phyloP scores from a whole-genome alignment of 2,797 vertebrate genomes.

The Rhinatrema bivittatum region DNA sequence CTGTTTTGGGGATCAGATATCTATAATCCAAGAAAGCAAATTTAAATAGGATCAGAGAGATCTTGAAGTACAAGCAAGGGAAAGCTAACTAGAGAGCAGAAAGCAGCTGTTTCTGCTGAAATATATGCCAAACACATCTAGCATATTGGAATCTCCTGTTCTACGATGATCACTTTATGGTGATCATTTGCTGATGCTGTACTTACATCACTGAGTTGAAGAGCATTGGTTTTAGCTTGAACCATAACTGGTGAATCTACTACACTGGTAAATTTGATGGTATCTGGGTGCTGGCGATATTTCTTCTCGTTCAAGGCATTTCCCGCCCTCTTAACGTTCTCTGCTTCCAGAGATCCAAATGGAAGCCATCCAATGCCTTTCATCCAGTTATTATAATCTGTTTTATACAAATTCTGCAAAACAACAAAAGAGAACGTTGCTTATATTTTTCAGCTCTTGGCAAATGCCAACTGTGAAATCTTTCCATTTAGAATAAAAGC shows the following conservation, averaged over 20 bases:
- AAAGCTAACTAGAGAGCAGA: not conserved
- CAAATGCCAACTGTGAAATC: no score
- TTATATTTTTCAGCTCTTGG: no score
- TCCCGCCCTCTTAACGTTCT: conserved; percentile 70
- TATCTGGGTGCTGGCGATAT: conserved; percentile 78
- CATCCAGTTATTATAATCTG: conserved; percentile 70
- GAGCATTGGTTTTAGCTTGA: conserved; percentile 77
- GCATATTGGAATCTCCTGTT: no score
- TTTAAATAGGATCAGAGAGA: no score
- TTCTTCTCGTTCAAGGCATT: conserved; percentile 73
- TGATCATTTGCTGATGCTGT: no score
- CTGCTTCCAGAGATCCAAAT: conserved; percentile 81
- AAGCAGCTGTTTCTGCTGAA: not conserved
- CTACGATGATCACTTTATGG: no score
- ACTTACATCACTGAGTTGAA: conserved; percentile 74
- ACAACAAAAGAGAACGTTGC: not conserved
- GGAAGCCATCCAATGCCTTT: conserved; percentile 85
- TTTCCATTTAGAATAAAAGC: no score
- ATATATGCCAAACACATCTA: no score
- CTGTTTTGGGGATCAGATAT: no score
- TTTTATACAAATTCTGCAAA: conserved; percentile 70
- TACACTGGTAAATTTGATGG: conserved; percentile 74
- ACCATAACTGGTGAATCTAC: conserved; percentile 80
- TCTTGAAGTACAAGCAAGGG: no score
- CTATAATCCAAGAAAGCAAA: no score